Conservation (phyloP, 2,888 invertebrate species). For the Zonitis immaculata region DNA sequence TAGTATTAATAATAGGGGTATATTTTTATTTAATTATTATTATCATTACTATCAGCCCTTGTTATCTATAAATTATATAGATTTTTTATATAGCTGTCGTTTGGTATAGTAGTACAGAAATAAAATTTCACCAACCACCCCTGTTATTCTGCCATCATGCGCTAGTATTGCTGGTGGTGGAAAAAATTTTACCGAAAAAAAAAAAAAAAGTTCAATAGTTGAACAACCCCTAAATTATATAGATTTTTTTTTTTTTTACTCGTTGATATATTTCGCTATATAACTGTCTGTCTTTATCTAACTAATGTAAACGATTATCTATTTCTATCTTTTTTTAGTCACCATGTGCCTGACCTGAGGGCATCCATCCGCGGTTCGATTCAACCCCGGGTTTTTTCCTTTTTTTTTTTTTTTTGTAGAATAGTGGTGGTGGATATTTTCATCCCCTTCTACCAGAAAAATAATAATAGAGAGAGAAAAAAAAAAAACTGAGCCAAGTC, state of each 20-base stretch:
- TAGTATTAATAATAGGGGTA: no score
- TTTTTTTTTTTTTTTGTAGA: no score
- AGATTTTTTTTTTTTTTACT: no score
- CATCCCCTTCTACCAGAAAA: background rate
- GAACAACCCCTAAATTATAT: conserved; percentile 1
- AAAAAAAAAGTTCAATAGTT: background rate
- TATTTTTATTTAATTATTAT: no score
- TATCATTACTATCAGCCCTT: no score
- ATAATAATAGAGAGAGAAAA: background rate
- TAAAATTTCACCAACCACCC: background rate
- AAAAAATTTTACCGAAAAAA: background rate
- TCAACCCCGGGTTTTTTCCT: no score
- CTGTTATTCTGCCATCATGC: background rate
- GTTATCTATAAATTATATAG: background rate
- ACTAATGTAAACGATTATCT: background rate
- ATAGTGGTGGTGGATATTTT: background rate
- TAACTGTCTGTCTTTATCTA: background rate
- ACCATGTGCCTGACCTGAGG: conserved; percentile 1
- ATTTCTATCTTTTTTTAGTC: background rate
- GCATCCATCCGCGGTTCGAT: conserved; percentile 1
- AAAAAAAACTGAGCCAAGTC: background rate
- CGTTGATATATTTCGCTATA: background rate
- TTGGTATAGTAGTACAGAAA: background rate
- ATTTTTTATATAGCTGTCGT: background rate
- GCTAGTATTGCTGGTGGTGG: background rate